phyloP scores from a whole-genome alignment of 2,113 vertebrate genomes.

The Athene noctua region DNA sequence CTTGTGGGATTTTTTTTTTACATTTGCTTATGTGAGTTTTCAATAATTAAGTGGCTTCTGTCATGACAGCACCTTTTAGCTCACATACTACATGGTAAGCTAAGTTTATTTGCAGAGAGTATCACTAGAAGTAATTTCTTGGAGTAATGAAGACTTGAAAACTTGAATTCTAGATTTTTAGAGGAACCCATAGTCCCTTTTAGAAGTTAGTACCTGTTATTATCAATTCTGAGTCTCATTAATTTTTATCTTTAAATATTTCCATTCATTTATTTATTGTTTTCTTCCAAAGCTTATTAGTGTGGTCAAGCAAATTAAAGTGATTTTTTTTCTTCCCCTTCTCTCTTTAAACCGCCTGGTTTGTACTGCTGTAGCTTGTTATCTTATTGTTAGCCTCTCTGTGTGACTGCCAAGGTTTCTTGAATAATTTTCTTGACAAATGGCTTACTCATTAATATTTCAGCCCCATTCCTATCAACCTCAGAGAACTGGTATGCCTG shows the following conservation, averaged over 20 bases:
- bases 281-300: background rate
- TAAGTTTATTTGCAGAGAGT: conserved; percentile 7
- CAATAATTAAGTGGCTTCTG: conserved; percentile 9
- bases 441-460: conserved; percentile 67
- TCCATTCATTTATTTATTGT: background rate
- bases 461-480: conserved; percentile 34
- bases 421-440: conserved; percentile 71
- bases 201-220: background rate
- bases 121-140: background rate
- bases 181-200: background rate
- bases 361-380: background rate
- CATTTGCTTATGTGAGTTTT: background rate
- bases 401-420: conserved; percentile 44
- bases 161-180: background rate
- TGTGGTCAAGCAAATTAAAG: background rate
- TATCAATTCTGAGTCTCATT: background rate
- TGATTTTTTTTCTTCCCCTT: background rate
- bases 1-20: background rate
- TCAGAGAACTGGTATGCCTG: conserved; percentile 50
- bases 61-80: background rate
- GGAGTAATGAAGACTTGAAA: background rate
- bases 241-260: background rate
- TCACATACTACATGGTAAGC: background rate
- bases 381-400: conserved; percentile 7
- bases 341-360: background rate